phyloP scores from a whole-genome alignment of 2,113 vertebrate species.

The Pterophyllum scalare region DNA sequence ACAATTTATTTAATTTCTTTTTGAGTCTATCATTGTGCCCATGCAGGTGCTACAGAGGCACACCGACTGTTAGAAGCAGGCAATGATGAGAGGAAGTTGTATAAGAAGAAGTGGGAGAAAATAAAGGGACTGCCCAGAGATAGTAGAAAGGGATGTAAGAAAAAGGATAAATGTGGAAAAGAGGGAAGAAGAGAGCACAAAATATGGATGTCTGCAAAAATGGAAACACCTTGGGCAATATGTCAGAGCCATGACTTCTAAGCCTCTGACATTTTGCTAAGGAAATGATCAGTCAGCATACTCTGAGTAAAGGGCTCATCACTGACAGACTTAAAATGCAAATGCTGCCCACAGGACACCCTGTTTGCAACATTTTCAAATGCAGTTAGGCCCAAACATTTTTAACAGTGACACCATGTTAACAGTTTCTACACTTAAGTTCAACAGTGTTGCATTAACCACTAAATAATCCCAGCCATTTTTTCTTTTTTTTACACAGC shows the following conservation, averaged over 20 bases:
- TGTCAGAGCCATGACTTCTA: conserved; percentile 60
- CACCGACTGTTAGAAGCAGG: neutral
- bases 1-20: conserved; percentile 25
- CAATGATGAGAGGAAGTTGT: conserved; percentile 26
- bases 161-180: neutral
- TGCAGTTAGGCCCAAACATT: neutral
- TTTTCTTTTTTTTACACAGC: too few species aligned
- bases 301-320: conserved; percentile 48
- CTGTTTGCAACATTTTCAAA: conserved; percentile 17
- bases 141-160: conserved; percentile 27
- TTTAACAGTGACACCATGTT: neutral
- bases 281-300: conserved; percentile 71
- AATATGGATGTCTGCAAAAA: conserved; percentile 64
- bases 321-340: conserved; percentile 56
- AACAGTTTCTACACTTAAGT: neutral
- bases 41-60: conserved; percentile 46
- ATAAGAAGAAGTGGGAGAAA: conserved; percentile 38
- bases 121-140: conserved; percentile 65
- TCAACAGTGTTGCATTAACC: neutral
- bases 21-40: neutral
- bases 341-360: conserved; percentile 45
- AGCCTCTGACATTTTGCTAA: conserved; percentile 57
- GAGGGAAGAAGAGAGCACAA: conserved; percentile 41
- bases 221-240: conserved; percentile 62
- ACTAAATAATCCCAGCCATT: neutral